Conservation (phyloP, 23 tunicate genomes). For the Pegea sp. region DNA sequence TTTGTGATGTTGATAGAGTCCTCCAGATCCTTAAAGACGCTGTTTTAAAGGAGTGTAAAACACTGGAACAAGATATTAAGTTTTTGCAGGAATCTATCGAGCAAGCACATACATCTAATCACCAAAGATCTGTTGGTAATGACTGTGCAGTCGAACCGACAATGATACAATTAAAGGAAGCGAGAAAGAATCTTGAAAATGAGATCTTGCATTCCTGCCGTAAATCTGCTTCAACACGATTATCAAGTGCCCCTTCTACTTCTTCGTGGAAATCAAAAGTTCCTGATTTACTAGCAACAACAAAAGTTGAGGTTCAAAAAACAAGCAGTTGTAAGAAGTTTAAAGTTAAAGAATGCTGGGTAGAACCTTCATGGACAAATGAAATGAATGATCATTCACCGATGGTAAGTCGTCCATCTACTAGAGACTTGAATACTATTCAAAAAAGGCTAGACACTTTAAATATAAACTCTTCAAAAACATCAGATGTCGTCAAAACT, state of each 20-base stretch:
- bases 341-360: slow-evolving; percentile 19
- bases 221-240: too few species aligned
- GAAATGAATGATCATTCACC: slow-evolving; percentile 2
- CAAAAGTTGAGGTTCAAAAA: too few species aligned
- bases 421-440: not conserved
- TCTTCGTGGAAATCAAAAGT: not conserved
- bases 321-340: not conserved
- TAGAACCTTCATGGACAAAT: slow-evolving; percentile 40
- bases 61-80: slow-evolving; percentile 46
- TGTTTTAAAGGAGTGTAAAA: slow-evolving; percentile 37
- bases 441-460: not conserved
- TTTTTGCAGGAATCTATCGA: slow-evolving; percentile 30
- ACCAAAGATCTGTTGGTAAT: too few species aligned
- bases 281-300: too few species aligned
- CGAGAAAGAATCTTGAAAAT: not conserved
- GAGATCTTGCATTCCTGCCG: not conserved
- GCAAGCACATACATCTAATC: not conserved
- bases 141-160: too few species aligned
- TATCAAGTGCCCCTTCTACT: not conserved
- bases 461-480: too few species aligned
- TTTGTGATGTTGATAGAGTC: slow-evolving; percentile 23
- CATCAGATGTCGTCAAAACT: not conserved
- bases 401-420: not conserved
- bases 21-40: slow-evolving; percentile 30
- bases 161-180: not conserved